phyloP scores from a whole-genome alignment of 2,888 invertebrate species.

The Leucophora obtusa region DNA sequence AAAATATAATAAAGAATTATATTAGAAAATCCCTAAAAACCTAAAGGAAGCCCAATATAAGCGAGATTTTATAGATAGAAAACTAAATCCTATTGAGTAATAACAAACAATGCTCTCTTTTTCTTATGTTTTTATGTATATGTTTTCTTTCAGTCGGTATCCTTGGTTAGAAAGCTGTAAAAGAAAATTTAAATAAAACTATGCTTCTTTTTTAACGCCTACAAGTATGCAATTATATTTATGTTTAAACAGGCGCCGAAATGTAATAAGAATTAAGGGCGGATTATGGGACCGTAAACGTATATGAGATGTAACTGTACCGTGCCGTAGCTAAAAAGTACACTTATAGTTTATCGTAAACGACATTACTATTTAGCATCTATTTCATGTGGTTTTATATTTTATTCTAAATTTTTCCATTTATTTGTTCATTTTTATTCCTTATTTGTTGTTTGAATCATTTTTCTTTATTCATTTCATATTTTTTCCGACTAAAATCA shows the following conservation, averaged over 20 bases:
- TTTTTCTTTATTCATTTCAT: no score
- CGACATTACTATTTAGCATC: no score
- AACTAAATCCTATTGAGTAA: constrained; percentile 41
- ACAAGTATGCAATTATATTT: constrained; percentile 60
- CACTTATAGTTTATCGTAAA: no score
- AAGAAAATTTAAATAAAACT: constrained; percentile 49
- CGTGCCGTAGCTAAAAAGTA: no score
- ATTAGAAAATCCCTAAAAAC: constrained; percentile 1
- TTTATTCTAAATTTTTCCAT: no score
- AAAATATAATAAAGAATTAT: constrained; percentile 53
- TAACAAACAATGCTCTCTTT: constrained; percentile 57
- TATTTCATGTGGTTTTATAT: no score
- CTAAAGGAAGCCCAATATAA: constrained; percentile 61
- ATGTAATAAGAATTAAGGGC: no score
- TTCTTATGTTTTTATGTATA: not conserved
- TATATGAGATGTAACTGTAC: no score
- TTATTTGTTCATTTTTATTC: no score
- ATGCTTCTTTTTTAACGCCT: constrained; percentile 32
- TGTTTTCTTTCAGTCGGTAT: constrained; percentile 1
- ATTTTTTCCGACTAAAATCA: no score
- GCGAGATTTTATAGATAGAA: not conserved
- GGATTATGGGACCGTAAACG: no score
- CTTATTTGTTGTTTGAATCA: no score
- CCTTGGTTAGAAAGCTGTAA: constrained; percentile 45
- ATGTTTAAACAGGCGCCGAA: not conserved